These are phyloP conservation scores for Ameiurus melas DNA, from an alignment of 2,113 vertebrate species.

Conservation along the genomic window DNA sequence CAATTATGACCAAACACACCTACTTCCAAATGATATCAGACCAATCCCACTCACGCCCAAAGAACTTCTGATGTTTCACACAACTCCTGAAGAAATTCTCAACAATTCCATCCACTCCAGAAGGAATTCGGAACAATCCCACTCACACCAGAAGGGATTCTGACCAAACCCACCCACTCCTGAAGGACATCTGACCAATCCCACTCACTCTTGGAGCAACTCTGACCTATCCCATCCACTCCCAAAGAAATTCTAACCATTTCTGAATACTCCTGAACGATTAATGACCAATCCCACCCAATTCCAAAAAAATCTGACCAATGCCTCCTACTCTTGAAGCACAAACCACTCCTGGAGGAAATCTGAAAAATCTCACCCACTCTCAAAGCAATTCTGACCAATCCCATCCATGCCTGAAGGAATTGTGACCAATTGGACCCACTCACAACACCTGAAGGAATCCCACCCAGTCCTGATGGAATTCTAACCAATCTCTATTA, in stretches of 20 bases:
- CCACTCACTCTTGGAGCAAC: neutral
- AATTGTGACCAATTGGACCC: neutral
- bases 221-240: neutral
- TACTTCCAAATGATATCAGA: neutral
- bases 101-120: neutral
- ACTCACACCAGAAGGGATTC: neutral
- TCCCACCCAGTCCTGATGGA: neutral
- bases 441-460: neutral
- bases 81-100: neutral
- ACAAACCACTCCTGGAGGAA: neutral
- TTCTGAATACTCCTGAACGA: neutral
- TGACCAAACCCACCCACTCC: neutral
- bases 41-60: neutral
- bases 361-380: neutral
- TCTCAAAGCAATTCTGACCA: neutral
- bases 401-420: neutral
- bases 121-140: neutral
- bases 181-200: neutral
- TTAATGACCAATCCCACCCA: neutral
- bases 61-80: neutral
- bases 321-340: neutral
- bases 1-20: neutral
- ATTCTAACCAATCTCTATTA: neutral
- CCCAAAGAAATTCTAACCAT: neutral
- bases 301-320: neutral